A percentile compares a stretch with the other conserved stretches of the same genome.
These are phyloP conservation scores for Chrysemys picta DNA, from an alignment of 2,113 vertebrate genomes.

Conservation along the genomic window DNA sequence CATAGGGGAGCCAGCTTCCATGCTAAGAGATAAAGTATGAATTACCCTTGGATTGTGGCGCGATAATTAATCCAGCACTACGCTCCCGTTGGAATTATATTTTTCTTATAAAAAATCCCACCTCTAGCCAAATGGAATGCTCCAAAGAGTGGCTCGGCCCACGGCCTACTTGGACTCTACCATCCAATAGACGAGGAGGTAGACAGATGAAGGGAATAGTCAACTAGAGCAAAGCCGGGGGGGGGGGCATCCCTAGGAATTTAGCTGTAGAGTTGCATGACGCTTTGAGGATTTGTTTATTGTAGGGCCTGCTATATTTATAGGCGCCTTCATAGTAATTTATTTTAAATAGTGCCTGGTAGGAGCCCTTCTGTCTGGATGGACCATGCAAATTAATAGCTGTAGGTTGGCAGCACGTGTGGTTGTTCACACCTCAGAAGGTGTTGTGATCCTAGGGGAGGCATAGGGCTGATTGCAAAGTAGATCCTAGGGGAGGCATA, in stretches of 20 bases:
- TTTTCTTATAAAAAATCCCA: rapidly evolving
- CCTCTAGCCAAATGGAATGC: not conserved
- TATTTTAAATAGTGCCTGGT: not conserved
- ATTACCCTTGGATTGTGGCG: not conserved
- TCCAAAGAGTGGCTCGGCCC: not conserved
- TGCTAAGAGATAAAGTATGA: not conserved
- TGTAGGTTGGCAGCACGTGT: not conserved
- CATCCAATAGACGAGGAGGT: not conserved
- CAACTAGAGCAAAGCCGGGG: not conserved
- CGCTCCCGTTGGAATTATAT: not conserved
- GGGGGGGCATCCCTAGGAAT: not conserved
- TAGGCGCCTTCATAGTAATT: not conserved
- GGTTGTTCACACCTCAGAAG: not conserved
- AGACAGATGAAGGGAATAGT: not conserved
- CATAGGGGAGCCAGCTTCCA: no score
- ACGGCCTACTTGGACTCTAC: not conserved
- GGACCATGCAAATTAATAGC: not conserved
- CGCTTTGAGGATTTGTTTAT: not conserved
- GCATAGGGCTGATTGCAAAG: not conserved
- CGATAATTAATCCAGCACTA: not conserved
- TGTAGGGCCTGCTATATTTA: not conserved
- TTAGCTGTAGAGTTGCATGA: not conserved
- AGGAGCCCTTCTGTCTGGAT: not conserved
- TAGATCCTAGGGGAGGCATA: not conserved
- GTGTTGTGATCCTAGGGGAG: not conserved